Conservation (phyloP, 2,888 invertebrate genomes). For the Spisula subtruncata region DNA sequence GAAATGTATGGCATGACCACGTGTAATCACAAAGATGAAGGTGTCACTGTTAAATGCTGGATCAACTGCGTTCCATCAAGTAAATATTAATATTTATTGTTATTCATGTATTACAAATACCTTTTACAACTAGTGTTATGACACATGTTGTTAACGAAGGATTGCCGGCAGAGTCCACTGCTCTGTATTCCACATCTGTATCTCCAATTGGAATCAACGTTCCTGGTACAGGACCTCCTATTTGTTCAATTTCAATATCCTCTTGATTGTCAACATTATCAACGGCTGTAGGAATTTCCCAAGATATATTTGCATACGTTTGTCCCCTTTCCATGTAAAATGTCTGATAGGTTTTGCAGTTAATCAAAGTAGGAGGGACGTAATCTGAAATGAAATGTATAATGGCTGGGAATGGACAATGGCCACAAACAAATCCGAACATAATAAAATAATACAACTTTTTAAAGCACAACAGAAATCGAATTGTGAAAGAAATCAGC, state of each 20-base stretch:
- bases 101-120: background rate
- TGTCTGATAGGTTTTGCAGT: slow-evolving; percentile 27
- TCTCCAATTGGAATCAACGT: background rate
- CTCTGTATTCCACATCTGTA: slow-evolving; percentile 12
- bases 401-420: background rate
- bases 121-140: slow-evolving; percentile 22
- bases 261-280: background rate
- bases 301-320: background rate
- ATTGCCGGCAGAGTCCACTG: background rate
- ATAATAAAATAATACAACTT: too few relatives aligned
- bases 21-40: too few relatives aligned
- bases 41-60: too few relatives aligned
- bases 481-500: too few relatives aligned
- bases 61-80: too few relatives aligned
- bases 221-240: slow-evolving; percentile 6
- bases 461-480: too few relatives aligned
- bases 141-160: slow-evolving; percentile 16
- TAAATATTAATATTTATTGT: too few relatives aligned
- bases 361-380: background rate
- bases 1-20: too few relatives aligned
- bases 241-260: slow-evolving; percentile 16
- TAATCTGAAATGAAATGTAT: background rate
- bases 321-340: slow-evolving; percentile 22
- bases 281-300: background rate
- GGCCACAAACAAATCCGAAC: too few relatives aligned